A percentile compares a stretch with the other conserved stretches of the same genome.
These are phyloP conservation scores for Scartelaos histophorus DNA, from an alignment of 2,113 vertebrate genomes.

Conservation along the genomic window DNA sequence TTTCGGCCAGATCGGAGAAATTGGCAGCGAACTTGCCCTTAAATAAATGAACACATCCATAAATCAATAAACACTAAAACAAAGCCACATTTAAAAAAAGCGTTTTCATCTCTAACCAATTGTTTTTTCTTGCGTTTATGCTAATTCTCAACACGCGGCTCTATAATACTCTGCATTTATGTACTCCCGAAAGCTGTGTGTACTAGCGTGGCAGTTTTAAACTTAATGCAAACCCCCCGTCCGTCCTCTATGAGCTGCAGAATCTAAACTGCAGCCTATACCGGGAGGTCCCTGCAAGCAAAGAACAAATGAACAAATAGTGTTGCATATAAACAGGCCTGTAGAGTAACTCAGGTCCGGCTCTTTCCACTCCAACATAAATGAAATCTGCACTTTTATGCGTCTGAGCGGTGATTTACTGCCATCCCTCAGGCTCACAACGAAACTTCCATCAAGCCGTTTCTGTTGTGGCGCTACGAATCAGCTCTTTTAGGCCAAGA, in stretches of 20 bases:
- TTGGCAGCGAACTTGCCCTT: too few species aligned
- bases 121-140: too few species aligned
- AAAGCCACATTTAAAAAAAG: too few species aligned
- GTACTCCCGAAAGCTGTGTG: too few species aligned
- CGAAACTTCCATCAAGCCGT: constrained; percentile 73
- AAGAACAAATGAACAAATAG: constrained; percentile 72
- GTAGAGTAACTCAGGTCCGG: constrained; percentile 66
- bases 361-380: constrained; percentile 59
- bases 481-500: constrained; percentile 72
- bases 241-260: neutral
- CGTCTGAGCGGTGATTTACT: constrained; percentile 73
- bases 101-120: too few species aligned
- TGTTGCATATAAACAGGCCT: constrained; percentile 72
- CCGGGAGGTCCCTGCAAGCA: constrained; percentile 14
- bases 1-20: too few species aligned
- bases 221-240: neutral
- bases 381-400: constrained; percentile 73
- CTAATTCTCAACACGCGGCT: too few species aligned
- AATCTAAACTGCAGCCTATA: neutral
- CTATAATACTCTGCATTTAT: too few species aligned
- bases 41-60: too few species aligned
- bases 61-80: too few species aligned
- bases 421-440: constrained; percentile 61
- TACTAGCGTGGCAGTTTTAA: neutral
- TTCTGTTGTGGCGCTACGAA: constrained; percentile 69